Evolutionary conservation across 2,888 invertebrate species (phyloP).

Genomic region (Eristalis arbustorum): DNA sequence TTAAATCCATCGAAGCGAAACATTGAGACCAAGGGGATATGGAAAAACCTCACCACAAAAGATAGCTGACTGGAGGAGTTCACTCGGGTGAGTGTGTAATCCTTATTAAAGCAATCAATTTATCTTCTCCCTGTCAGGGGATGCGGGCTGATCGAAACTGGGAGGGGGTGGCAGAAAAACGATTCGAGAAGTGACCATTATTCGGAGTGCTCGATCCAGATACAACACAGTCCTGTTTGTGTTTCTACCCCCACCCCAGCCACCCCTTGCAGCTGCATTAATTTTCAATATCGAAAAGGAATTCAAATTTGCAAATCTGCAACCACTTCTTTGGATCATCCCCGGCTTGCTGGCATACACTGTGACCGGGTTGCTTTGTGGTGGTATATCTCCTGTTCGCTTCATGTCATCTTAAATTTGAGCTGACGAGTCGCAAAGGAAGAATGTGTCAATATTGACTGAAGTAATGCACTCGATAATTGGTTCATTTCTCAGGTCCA

Average conservation of each 20-base stretch:
- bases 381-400: not conserved
- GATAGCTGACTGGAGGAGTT: conserved; percentile 25
- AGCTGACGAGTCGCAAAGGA: not conserved
- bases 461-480: conserved; percentile 43
- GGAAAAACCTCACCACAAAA: conserved; percentile 48
- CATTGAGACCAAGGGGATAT: conserved; percentile 24
- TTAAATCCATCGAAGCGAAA: conserved; percentile 52
- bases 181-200: conserved; percentile 50
- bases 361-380: too few species aligned
- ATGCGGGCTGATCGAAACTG: conserved; percentile 6
- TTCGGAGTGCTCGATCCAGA: conserved; percentile 19
- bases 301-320: conserved; percentile 24
- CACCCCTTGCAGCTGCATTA: conserved; percentile 47
- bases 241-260: conserved; percentile 6
- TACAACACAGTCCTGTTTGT: conserved; percentile 12
- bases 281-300: conserved; percentile 19
- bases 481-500: conserved; percentile 21
- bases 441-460: conserved; percentile 49
- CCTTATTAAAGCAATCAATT: conserved; percentile 67
- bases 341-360: not conserved
- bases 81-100: conserved; percentile 61
- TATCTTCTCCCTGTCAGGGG: conserved; percentile 28
- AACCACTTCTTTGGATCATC: not conserved
- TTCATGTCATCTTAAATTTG: not conserved
- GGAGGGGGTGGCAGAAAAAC: conserved; percentile 51